Percentiles rank a stretch among this genome's conserved stretches.
These are phyloP conservation scores for Brachypterus glaber DNA, from an alignment of 2,888 invertebrate genomes.

Conservation along the genomic window DNA sequence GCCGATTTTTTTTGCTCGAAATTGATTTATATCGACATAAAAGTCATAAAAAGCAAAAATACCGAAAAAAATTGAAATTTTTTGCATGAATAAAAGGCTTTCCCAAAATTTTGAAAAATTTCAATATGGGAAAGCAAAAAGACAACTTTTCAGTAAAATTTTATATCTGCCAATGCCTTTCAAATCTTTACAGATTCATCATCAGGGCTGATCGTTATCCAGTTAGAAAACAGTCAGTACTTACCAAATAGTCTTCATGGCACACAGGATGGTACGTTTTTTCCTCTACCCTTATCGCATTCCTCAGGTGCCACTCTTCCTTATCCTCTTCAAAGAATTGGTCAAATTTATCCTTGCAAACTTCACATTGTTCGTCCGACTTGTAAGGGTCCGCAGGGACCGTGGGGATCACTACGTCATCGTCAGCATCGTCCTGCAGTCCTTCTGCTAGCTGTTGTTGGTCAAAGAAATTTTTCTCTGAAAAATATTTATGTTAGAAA, in stretches of 20 bases:
- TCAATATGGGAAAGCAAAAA: no score
- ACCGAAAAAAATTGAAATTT: no score
- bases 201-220: no score
- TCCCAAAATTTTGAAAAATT: no score
- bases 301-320: slow-evolving; percentile 93
- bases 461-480: slow-evolving; percentile 85
- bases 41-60: no score
- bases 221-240: no score
- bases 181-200: no score
- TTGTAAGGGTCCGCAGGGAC: slow-evolving; percentile 60
- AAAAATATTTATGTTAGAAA: slow-evolving; percentile 15
- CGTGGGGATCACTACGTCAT: slow-evolving; percentile 55
- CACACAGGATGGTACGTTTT: slow-evolving; percentile 84
- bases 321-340: slow-evolving; percentile 94
- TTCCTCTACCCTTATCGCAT: slow-evolving; percentile 68
- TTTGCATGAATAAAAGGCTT: no score
- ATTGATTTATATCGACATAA: no score
- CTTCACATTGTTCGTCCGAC: slow-evolving; percentile 53
- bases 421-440: slow-evolving; percentile 49
- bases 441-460: slow-evolving; percentile 51
- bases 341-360: slow-evolving; percentile 89
- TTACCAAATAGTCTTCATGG: slow-evolving; percentile 75
- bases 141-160: no score
- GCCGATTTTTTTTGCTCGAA: no score
- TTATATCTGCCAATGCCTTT: no score